Percentiles rank a stretch among this genome's conserved stretches.
phyloP scores from a whole-genome alignment of 2,113 vertebrate species.

The Agelaius phoeniceus region DNA sequence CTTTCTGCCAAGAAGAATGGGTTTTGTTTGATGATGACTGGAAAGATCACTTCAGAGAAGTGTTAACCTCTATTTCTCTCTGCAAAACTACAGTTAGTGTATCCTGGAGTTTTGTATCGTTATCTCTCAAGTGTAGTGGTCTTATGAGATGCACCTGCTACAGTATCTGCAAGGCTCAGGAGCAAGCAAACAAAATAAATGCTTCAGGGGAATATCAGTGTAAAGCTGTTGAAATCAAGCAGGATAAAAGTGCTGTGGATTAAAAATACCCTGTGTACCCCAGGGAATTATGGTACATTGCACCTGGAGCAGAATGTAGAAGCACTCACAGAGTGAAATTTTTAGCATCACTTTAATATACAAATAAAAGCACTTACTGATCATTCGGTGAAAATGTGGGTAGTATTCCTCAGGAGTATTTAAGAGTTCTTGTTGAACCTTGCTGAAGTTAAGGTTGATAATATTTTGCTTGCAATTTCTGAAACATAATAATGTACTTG shows the following conservation, averaged over 20 bases:
- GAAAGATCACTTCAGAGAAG: not conserved
- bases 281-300: not conserved
- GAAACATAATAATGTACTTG: not conserved
- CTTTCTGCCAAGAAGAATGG: accelerated
- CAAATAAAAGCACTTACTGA: not conserved
- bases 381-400: not conserved
- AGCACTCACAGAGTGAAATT: not conserved
- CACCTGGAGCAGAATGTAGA: not conserved
- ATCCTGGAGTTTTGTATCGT: not conserved
- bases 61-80: not conserved
- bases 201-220: not conserved
- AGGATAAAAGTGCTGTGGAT: not conserved
- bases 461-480: not conserved
- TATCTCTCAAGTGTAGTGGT: not conserved
- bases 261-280: not conserved
- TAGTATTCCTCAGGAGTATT: not conserved
- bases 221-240: not conserved
- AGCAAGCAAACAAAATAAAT: not conserved
- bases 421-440: not conserved
- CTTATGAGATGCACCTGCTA: not conserved
- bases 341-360: not conserved
- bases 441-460: not conserved
- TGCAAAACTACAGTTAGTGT: not conserved
- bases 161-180: not conserved
- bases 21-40: not conserved